phyloP scores from a whole-genome alignment of 2,113 vertebrate genomes.

The Empidonax traillii region DNA sequence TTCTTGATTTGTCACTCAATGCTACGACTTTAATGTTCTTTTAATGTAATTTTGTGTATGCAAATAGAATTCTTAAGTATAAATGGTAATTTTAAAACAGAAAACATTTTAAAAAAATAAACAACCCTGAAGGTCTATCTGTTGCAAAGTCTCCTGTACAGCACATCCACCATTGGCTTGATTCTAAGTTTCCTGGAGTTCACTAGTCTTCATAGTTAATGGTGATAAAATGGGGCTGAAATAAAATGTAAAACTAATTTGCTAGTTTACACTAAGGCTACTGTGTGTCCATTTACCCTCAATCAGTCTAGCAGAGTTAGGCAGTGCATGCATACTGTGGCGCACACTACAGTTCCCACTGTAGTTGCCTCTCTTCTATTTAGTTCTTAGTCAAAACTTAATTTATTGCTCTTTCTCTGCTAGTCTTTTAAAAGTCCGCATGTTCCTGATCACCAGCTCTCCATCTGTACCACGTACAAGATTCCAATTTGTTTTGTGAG shows the following conservation, averaged over 20 bases:
- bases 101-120: neutral
- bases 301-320: neutral
- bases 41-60: neutral
- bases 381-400: constrained; percentile 40
- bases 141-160: neutral
- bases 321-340: neutral
- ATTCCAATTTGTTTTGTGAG: neutral
- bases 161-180: neutral
- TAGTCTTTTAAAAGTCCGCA: constrained; percentile 15
- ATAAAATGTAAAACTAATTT: neutral
- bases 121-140: neutral
- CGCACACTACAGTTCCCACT: neutral
- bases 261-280: neutral
- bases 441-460: neutral
- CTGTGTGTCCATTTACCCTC: neutral
- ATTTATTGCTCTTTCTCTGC: neutral
- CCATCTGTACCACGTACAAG: neutral
- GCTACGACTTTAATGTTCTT: neutral
- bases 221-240: neutral
- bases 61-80: neutral
- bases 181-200: neutral
- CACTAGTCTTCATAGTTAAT: neutral
- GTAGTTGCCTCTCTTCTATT: neutral
- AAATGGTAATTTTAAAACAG: neutral
- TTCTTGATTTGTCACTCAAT: constrained; percentile 13